Conservation (phyloP, 2,888 invertebrate species). For the Sarcophaga subvicina region DNA sequence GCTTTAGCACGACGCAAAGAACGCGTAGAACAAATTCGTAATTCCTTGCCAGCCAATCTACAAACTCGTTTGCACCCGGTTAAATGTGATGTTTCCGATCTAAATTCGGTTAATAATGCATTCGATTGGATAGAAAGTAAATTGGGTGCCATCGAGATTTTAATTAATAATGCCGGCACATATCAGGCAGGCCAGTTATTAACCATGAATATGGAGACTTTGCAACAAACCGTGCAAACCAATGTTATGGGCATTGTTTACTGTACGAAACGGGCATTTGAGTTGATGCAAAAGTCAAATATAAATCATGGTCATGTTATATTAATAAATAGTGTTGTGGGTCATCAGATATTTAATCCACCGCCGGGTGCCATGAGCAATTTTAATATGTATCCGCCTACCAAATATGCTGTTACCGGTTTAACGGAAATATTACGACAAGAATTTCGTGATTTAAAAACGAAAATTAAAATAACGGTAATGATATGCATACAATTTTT, state of each 20-base stretch:
- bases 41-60: slow-evolving; percentile 68
- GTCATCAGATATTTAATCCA: slow-evolving; percentile 76
- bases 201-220: slow-evolving; percentile 69
- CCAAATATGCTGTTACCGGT: slow-evolving; percentile 78
- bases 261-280: slow-evolving; percentile 82
- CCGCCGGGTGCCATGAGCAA: slow-evolving; percentile 73
- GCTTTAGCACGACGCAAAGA: slow-evolving; percentile 83
- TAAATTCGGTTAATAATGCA: slow-evolving; percentile 83
- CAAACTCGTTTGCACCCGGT: slow-evolving; percentile 77
- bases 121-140: slow-evolving; percentile 83
- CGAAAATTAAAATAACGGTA: slow-evolving; percentile 75
- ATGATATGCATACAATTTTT: background rate
- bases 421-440: slow-evolving; percentile 78
- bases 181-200: slow-evolving; percentile 71
- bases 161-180: slow-evolving; percentile 84
- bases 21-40: slow-evolving; percentile 79
- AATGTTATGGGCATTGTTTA: slow-evolving; percentile 82
- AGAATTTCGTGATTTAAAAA: slow-evolving; percentile 75
- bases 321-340: slow-evolving; percentile 81
- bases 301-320: slow-evolving; percentile 81
- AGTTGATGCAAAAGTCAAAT: slow-evolving; percentile 82
- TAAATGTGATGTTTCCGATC: slow-evolving; percentile 83
- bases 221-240: slow-evolving; percentile 81
- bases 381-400: slow-evolving; percentile 77
- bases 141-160: slow-evolving; percentile 83